Base-by-base conservation (phyloP, 2,113 vertebrate genomes). In the Clarias batrachus region DNA sequence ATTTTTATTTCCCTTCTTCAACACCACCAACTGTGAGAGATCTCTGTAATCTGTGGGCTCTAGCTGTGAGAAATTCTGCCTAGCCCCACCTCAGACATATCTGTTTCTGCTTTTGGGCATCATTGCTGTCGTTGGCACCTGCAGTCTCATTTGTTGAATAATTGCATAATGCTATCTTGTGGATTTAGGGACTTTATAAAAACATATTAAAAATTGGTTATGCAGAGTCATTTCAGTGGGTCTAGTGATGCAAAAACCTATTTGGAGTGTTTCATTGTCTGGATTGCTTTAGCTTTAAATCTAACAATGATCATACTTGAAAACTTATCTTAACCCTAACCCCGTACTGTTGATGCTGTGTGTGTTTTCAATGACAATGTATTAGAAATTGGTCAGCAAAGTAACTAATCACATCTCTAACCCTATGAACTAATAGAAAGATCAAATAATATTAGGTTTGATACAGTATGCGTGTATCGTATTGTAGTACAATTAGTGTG, bases 1-100 rank as follows among this genome's bases (percentile, higher is more conserved):
- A 60, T 80, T 60, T 80, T 80, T 60, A 80, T 60, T 79, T 79
- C 21, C 56, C 8, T 79, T 16, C 21, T 33, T 37, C 78, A 80
- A 10, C 27, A 33, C 78, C 56, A 59, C 78, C 0, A 8, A 4
- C 57, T 62, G 30, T 62, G 30, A 62, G 19, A 7, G 30, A 37
- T 81, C 57, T 62, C 17, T 80, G 19, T 62, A 80, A 60, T 60
- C 56, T 33, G 56, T 37, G 54, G 17, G 27, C 10, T 60, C 19
- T 59, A 62, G 30, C 30, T 0, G 3, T 37, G 30, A 81, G 54
- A 37, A 62, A 80, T 33, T 80, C 57, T 33, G 4, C 56, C 27
- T 62, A 81, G 21, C 10, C 19, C 59, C 4, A 81, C 27, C 41
- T 81, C 78, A 80, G 17, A 25, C 27, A 80, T 59, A 79, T 60